Evolutionary conservation across 2,113 vertebrate genomes (phyloP), one percentile per base, ranked within the genome.

Genomic region (Thunnus thynnus): DNA sequence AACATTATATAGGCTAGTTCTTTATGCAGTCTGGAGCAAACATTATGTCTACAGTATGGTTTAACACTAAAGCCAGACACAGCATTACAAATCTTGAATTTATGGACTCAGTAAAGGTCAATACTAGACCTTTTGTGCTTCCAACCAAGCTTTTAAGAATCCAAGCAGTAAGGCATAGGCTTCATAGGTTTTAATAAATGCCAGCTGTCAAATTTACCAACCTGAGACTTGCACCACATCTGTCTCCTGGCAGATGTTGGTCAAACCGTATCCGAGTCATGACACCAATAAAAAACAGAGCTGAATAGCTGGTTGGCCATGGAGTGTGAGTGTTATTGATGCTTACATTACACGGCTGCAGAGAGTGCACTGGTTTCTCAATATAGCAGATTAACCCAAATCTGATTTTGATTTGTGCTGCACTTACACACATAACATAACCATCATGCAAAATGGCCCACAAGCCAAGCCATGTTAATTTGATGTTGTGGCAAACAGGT

Each of bases 171-270:
- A 13, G 44, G 44, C 47, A 51, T 8, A 4, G 22, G 13, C 12
- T 76, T 71, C 3, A 0, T 41, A 46, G 41, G 36, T 63, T 87
- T 82, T 63, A 79, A 85, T 79, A 63, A 79, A 83, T 69, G 16
- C 56, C 75, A 65, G 30, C 72, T 74, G 76, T 80, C 48, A 67
- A 69, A 81, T 65, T n/a, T 9, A 78, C 70, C 69, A 81, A 27
- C 57, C 52, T 58, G 60, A 55, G 36, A 62, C 57, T 84, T 27
- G 44, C 22, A 76, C 70, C 75, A 67, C 55, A 76, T 55, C 69
- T 85, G 78, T 51, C 72, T 66, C 61, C 20, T 84, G 80, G 77
- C 87, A 83, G 76, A 76, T 72, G 58, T 60, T 56, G 78, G 63
- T n/a, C 55, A 57, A 79, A 71, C 72, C 72, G 47, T 60, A 83